Conservation (phyloP, 2,888 invertebrate species). For the Craniophora ligustri region DNA sequence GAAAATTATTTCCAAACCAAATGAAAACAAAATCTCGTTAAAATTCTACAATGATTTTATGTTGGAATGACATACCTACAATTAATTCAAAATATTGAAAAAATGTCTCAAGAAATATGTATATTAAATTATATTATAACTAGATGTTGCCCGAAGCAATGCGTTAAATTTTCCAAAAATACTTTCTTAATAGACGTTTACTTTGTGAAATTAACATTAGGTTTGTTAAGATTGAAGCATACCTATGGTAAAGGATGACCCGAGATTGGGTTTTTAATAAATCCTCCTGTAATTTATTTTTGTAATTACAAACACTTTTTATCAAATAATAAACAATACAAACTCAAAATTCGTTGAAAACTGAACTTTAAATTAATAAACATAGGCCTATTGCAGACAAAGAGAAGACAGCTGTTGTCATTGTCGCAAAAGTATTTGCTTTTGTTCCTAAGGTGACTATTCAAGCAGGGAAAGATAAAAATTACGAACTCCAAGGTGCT, state of each 20-base stretch:
- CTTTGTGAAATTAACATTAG: too few relatives aligned
- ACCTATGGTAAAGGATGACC: too few relatives aligned
- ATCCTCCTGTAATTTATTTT: conserved; percentile 17
- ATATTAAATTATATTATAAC: too few relatives aligned
- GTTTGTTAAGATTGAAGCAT: too few relatives aligned
- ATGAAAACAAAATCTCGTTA: neutral
- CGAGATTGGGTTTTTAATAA: neutral
- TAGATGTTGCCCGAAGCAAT: too few relatives aligned
- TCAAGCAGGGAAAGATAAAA: conserved; percentile 82
- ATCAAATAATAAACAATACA: conserved; percentile 27
- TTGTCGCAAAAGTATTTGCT: conserved; percentile 73
- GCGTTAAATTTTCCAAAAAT: too few relatives aligned
- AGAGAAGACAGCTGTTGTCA: conserved; percentile 67
- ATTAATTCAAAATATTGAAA: too few relatives aligned
- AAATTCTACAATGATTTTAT: neutral
- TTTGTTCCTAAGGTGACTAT: conserved; percentile 76
- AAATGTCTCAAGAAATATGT: too few relatives aligned
- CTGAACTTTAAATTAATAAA: conserved; percentile 55
- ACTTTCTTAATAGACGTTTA: too few relatives aligned
- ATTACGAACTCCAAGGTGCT: conserved; percentile 81
- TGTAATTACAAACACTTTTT: conserved; percentile 28
- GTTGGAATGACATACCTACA: neutral
- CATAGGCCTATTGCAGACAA: conserved; percentile 57
- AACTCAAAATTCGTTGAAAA: conserved; percentile 36
- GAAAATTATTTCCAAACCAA: neutral